Conservation (phyloP, 2,113 vertebrate species). For the Sphaerodactylus townsendi region DNA sequence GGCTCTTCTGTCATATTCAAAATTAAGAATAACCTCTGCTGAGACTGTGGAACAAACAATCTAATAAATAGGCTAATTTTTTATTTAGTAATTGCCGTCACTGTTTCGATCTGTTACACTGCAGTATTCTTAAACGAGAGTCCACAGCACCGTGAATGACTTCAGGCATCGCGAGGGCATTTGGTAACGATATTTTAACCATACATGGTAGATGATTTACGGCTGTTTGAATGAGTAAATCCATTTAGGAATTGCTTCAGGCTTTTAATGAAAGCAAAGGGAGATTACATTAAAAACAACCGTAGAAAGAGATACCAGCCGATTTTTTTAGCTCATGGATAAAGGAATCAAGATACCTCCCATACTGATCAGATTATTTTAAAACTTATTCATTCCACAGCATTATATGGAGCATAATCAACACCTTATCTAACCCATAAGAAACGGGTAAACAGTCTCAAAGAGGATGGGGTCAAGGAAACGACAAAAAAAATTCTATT, state of each 20-base stretch:
- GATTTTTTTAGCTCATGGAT: neutral
- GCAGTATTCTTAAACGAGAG: neutral
- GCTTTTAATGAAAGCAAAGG: constrained; percentile 29
- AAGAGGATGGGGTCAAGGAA: neutral
- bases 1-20: neutral
- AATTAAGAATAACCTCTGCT: neutral
- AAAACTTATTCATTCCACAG: accelerated
- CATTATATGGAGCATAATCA: neutral
- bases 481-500: neutral
- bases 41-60: neutral
- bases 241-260: constrained; percentile 41
- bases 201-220: constrained; percentile 27
- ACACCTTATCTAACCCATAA: neutral
- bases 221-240: constrained; percentile 15
- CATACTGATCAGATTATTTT: neutral
- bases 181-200: constrained; percentile 31
- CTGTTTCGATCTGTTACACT: neutral
- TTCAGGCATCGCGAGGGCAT: constrained; percentile 18
- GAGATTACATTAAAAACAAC: constrained; percentile 37
- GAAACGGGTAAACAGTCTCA: neutral
- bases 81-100: neutral
- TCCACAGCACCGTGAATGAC: constrained; percentile 1
- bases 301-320: constrained; percentile 23
- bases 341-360: neutral
- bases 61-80: neutral